Conservation (phyloP, 2,888 invertebrate species). For the Ferdinandea cuprea region DNA sequence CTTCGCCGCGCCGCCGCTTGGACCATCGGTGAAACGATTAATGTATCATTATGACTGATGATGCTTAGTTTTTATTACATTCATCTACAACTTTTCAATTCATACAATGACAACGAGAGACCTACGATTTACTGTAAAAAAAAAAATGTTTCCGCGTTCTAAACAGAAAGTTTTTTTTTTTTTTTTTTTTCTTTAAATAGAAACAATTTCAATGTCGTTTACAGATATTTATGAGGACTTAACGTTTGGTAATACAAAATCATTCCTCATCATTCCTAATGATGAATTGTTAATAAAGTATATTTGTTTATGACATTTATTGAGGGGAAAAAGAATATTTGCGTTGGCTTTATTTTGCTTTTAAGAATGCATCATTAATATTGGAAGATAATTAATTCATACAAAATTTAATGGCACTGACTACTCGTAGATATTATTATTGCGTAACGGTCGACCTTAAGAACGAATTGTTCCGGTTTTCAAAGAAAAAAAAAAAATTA, state of each 20-base stretch:
- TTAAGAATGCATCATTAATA: conserved; percentile 40
- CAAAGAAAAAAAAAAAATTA: no score
- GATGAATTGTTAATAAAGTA: no score
- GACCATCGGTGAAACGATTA: conserved; percentile 10
- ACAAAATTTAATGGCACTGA: not conserved
- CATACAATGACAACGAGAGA: no score
- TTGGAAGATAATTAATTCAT: conserved; percentile 26
- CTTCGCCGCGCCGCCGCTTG: no score
- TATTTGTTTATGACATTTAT: not conserved
- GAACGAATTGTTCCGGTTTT: conserved; percentile 18
- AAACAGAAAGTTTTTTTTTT: no score
- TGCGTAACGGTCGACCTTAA: conserved; percentile 38
- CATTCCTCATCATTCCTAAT: no score
- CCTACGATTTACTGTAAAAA: not conserved
- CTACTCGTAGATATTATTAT: not conserved
- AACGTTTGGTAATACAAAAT: not conserved
- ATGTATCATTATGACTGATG: conserved; percentile 13
- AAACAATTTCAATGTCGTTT: conserved; percentile 16
- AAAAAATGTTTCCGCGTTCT: not conserved
- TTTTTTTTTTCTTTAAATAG: not conserved
- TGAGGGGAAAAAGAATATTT: conserved; percentile 3
- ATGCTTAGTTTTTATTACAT: conserved; percentile 10
- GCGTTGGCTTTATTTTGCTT: no score
- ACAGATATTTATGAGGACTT: conserved; percentile 15
- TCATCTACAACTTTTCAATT: not conserved